Conservation (phyloP, 2,797 vertebrate genomes). For the Limosa lapponica region DNA sequence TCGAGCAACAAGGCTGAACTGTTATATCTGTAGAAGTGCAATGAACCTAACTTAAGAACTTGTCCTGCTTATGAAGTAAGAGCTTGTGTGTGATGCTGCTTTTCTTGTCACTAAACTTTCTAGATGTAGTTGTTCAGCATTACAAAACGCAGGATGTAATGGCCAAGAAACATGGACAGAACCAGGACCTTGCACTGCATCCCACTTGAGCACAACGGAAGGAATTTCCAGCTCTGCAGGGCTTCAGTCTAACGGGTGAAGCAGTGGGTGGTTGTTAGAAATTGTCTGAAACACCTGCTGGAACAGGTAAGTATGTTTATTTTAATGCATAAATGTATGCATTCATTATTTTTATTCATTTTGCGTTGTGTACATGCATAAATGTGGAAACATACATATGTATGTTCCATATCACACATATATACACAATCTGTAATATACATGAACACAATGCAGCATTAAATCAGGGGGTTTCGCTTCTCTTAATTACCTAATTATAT, state of each 20-base stretch:
- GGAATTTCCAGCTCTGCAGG: neutral
- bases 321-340: neutral
- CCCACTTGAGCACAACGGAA: neutral
- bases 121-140: neutral
- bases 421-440: neutral
- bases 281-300: neutral
- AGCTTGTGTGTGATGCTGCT: neutral
- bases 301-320: neutral
- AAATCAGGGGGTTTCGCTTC: neutral
- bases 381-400: neutral
- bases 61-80: neutral
- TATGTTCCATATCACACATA: neutral
- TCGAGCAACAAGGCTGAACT: neutral
- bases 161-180: fast-evolving
- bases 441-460: neutral
- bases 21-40: neutral
- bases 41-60: neutral
- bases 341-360: neutral
- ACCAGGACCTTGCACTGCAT: neutral
- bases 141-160: neutral
- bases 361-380: neutral
- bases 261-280: neutral
- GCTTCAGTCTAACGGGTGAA: neutral
- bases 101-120: neutral
- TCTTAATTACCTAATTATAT: constrained; percentile 67